Evolutionary conservation across 1,140 invertebrate species (phyloP).

Genomic region (Drosophila sechellia): DNA sequence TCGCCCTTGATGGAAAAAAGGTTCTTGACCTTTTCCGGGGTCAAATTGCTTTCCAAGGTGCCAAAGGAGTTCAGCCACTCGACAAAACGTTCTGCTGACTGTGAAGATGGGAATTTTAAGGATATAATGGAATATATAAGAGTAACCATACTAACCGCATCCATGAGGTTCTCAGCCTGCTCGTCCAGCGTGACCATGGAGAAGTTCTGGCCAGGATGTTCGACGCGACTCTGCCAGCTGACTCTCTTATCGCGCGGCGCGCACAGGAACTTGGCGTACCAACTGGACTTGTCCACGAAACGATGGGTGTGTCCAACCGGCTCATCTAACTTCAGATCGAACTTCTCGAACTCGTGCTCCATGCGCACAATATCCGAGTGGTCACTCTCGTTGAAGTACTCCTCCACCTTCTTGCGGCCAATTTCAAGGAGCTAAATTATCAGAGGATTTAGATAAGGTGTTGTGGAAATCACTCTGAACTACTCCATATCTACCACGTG

Average conservation of each 20-base stretch:
- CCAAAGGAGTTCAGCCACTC: constrained; percentile 77
- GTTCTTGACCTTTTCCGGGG: constrained; percentile 75
- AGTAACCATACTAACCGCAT: constrained; percentile 60
- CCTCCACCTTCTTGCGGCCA: constrained; percentile 60
- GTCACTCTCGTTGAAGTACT: constrained; percentile 72
- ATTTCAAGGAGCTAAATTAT: constrained; percentile 20
- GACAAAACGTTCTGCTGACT: constrained; percentile 80
- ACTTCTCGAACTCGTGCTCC: constrained; percentile 72
- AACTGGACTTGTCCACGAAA: constrained; percentile 59
- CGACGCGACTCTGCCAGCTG: constrained; percentile 52
- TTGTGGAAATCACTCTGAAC: too few species aligned
- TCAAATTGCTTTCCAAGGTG: constrained; percentile 65
- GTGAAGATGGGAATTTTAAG: background rate
- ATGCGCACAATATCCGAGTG: constrained; percentile 74
- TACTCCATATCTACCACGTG: constrained; percentile 26
- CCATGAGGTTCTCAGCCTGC: constrained; percentile 81
- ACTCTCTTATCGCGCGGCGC: constrained; percentile 55
- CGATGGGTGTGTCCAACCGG: constrained; percentile 59
- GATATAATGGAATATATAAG: background rate
- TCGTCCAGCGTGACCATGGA: constrained; percentile 65
- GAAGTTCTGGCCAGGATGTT: constrained; percentile 50
- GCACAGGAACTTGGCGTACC: constrained; percentile 69
- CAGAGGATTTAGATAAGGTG: too few species aligned
- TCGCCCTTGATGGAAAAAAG: constrained; percentile 80
- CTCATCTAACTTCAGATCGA: constrained; percentile 72